Conservation (phyloP, 2,113 vertebrate species). For the Phasianus colchicus region DNA sequence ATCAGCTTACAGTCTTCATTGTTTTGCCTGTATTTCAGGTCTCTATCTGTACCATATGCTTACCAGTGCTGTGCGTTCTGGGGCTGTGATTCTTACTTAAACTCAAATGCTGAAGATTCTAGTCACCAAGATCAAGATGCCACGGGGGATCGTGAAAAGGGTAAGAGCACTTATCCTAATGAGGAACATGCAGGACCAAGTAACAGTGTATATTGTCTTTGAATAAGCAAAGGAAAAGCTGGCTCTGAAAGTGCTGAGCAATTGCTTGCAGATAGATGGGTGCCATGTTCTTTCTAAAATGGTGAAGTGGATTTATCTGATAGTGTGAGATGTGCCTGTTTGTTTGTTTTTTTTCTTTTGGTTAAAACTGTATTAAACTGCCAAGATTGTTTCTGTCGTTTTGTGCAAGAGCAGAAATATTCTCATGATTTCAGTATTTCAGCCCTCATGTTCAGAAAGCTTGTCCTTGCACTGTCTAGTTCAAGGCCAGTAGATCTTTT, state of each 20-base stretch:
- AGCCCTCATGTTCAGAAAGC: not conserved
- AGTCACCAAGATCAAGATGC: slow-evolving; percentile 78
- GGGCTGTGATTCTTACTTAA: slow-evolving; percentile 85
- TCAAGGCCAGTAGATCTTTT: not conserved
- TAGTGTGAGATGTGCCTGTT: not conserved
- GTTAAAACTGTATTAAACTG: not conserved
- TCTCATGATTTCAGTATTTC: not conserved
- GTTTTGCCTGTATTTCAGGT: slow-evolving; percentile 77
- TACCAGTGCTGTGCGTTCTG: slow-evolving; percentile 98
- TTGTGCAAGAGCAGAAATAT: not conserved
- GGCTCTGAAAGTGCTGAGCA: not conserved
- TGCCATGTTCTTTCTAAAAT: not conserved
- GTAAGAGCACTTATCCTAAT: slow-evolving; percentile 31
- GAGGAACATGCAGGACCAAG: not conserved
- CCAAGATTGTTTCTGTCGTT: not conserved
- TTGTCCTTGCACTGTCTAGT: not conserved
- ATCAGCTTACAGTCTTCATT: not conserved
- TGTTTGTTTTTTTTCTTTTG: not conserved
- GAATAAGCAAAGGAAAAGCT: not conserved
- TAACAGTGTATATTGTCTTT: not conserved
- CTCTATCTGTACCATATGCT: slow-evolving; percentile 94
- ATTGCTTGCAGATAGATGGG: not conserved
- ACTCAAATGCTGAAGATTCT: slow-evolving; percentile 78
- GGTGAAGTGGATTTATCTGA: not conserved
- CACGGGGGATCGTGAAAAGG: slow-evolving; percentile 66